phyloP scores from a whole-genome alignment of 1,140 invertebrate genomes.

The Oedothorax gibbosus region DNA sequence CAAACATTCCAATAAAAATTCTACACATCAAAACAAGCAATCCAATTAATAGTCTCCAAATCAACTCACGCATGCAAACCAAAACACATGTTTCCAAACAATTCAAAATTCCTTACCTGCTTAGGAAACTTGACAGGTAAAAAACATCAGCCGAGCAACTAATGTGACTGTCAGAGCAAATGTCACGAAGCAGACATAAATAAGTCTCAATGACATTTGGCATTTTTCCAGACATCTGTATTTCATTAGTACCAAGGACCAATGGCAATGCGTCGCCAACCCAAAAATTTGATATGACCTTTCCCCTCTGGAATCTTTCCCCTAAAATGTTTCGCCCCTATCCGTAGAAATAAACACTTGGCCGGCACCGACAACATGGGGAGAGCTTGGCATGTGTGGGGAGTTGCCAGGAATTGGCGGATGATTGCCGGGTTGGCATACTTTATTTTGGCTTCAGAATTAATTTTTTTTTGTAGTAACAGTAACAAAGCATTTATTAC shows the following conservation, averaged over 20 bases:
- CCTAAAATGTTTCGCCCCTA: constrained; percentile 59
- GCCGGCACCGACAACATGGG: constrained; percentile 58
- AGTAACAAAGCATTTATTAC: too few relatives aligned
- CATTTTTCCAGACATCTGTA: constrained; percentile 53
- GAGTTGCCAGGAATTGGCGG: constrained; percentile 12
- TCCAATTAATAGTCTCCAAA: too few relatives aligned
- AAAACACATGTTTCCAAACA: too few relatives aligned
- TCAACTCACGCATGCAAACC: too few relatives aligned
- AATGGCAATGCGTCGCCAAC: constrained; percentile 46
- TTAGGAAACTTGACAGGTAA: constrained; percentile 15
- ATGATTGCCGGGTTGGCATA: constrained; percentile 11
- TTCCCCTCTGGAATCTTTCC: constrained; percentile 49
- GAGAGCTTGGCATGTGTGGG: constrained; percentile 30
- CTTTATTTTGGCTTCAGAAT: neutral
- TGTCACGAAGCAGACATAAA: constrained; percentile 47
- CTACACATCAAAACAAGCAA: too few relatives aligned
- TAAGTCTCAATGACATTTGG: constrained; percentile 45
- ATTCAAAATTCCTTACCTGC: constrained; percentile 32
- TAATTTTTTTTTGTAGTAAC: neutral
- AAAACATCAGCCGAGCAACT: too few relatives aligned
- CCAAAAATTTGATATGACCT: constrained; percentile 55
- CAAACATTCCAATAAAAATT: too few relatives aligned
- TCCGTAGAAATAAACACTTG: constrained; percentile 57
- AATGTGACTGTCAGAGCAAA: neutral
- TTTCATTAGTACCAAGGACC: constrained; percentile 50